Conservation (phyloP, 2,113 vertebrate species). For the Cricetomys ansorgei region DNA sequence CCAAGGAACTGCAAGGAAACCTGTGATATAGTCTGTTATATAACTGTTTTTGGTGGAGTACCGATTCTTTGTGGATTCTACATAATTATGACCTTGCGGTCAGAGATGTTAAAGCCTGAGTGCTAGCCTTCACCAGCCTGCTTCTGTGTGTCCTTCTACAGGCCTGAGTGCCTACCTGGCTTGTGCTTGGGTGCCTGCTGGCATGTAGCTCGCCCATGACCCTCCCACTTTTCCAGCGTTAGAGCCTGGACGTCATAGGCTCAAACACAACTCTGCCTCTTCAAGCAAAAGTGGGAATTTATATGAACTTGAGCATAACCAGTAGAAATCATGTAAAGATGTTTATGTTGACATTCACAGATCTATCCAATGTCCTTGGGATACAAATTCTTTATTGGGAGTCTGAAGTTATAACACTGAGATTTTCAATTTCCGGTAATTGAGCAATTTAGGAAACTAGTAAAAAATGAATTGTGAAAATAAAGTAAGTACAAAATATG, state of each 20-base stretch:
- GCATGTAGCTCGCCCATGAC: neutral
- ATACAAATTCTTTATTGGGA: neutral
- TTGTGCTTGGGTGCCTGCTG: neutral
- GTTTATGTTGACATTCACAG: neutral
- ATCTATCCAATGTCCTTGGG: neutral
- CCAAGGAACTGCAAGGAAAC: neutral
- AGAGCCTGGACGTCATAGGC: neutral
- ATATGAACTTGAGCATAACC: neutral
- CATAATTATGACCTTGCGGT: neutral
- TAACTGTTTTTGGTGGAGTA: neutral
- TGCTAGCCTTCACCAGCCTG: neutral
- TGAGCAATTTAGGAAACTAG: slow-evolving; percentile 25
- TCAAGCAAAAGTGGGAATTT: neutral
- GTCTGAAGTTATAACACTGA: slow-evolving; percentile 6
- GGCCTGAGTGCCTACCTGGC: neutral
- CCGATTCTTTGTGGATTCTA: neutral
- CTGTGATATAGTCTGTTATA: no score
- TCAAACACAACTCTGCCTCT: neutral
- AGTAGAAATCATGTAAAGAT: neutral
- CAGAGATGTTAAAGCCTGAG: neutral
- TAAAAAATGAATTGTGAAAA: slow-evolving; percentile 5
- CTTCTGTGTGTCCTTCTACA: no score
- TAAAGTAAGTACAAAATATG: neutral
- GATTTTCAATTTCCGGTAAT: neutral
- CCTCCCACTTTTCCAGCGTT: neutral